Evolutionary conservation across 2,888 invertebrate genomes (phyloP), one percentile per base, ranked within the genome.

Genomic region (Chironomus riparius): DNA sequence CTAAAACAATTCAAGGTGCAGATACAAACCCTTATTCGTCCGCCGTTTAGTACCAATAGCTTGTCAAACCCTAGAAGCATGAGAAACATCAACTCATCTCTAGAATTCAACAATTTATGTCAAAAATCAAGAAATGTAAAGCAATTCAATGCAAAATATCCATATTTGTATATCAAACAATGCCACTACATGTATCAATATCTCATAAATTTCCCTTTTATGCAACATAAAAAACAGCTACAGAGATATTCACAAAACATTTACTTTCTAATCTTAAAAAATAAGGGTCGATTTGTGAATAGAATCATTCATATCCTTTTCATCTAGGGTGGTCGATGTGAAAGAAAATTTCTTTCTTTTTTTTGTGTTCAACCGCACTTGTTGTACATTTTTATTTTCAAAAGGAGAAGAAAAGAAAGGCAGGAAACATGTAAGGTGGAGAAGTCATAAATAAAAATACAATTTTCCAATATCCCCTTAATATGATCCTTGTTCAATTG

Each of bases 381-480:
- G 65, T 74, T 74, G 70, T 28, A 22, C 68, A 68, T 68, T 28
- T 47, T 28, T 7, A 68, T 50, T 61, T 5, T n/a, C n/a, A n/a
- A 61, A 62, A 28, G 28, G 48, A 38, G n/a, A 72, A 38, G 50
- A 47, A 38, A 24, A 48, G 21, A 70, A 48, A 70, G 22, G 28
- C 28, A 28, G 28, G 22, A 38, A 22, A 21, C n/a, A 70, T 22
- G 6, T 5, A 47, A 74, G 74, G 47, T 65, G 74, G 74, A 74
- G 74, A 74, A 74, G 74, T 74, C 74, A 65, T 74, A 74, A 74
- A 74, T 74, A 74, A 74, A 50, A 68, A 74, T 65, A 65, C 62
- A 62, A 68, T 47, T 74, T 74, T 68, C 24, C 74, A 38, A 74
- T 47, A 65, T 65, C 18, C 38, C 61, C 28, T 15, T 62, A n/a